A percentile compares a stretch with the other conserved stretches of the same genome.
These are phyloP conservation scores for Acanthosepion esculentum DNA, from an alignment of 2,888 invertebrate species.

Conservation along the genomic window DNA sequence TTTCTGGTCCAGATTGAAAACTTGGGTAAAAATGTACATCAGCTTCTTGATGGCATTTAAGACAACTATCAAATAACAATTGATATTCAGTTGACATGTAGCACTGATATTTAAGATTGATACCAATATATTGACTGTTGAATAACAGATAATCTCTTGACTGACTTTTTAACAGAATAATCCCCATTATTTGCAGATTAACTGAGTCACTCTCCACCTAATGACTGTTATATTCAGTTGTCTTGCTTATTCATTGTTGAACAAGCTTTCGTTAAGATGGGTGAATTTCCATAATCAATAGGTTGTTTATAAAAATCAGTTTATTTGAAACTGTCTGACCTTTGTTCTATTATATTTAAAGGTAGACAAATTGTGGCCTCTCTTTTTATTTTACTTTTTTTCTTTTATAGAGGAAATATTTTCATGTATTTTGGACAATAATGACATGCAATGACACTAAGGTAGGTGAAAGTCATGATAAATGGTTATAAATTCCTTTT, in stretches of 20 bases:
- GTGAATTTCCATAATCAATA: neutral
- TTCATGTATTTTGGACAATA: neutral
- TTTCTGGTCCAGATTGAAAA: too few species aligned
- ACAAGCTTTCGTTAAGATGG: neutral
- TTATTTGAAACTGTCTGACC: neutral
- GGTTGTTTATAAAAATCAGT: neutral
- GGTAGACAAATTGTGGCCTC: neutral
- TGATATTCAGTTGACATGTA: neutral
- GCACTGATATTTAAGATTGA: neutral
- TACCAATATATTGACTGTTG: neutral
- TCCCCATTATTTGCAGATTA: neutral
- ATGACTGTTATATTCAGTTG: neutral
- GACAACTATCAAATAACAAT: neutral
- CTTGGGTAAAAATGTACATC: too few species aligned
- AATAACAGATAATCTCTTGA: neutral
- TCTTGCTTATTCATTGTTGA: neutral
- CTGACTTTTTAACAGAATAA: constrained; percentile 5
- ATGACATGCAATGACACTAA: neutral
- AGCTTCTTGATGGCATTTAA: neutral
- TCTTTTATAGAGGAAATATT: neutral
- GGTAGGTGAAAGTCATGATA: neutral
- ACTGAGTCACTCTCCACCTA: neutral
- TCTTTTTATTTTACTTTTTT: neutral
- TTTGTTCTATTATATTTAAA: neutral
- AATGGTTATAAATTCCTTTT: neutral